Percentiles rank a stretch among this genome's conserved stretches.
These are phyloP conservation scores for Proctacanthus coquilletti DNA, from an alignment of 1,140 invertebrate genomes.

Conservation along the genomic window DNA sequence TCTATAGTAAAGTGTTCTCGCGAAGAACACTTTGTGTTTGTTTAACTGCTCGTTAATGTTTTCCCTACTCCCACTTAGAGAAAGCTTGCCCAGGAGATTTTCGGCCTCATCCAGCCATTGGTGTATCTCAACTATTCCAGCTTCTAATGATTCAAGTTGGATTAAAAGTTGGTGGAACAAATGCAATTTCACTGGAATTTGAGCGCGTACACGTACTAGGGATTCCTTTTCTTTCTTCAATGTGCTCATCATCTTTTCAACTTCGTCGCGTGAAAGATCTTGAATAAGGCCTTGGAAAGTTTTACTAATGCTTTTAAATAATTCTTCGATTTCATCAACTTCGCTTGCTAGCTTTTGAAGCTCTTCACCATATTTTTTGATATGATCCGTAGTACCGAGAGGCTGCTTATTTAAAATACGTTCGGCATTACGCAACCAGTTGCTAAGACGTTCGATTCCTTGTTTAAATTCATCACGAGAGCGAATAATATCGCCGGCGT, in stretches of 20 bases:
- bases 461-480: conserved; percentile 64
- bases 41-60: conserved; percentile 57
- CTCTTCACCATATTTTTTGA: conserved; percentile 63
- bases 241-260: conserved; percentile 76
- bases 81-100: conserved; percentile 40
- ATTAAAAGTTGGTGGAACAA: conserved; percentile 69
- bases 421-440: conserved; percentile 68
- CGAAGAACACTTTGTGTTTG: conserved; percentile 75
- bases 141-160: conserved; percentile 79
- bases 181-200: conserved; percentile 63
- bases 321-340: conserved; percentile 71
- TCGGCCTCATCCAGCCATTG: conserved; percentile 77
- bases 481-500: conserved; percentile 70
- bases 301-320: conserved; percentile 78
- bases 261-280: conserved; percentile 77
- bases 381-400: conserved; percentile 54
- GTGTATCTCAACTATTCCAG: conserved; percentile 69
- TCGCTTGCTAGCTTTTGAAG: conserved; percentile 64
- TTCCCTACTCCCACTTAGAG: conserved; percentile 53
- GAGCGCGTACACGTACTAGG: conserved; percentile 62
- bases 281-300: conserved; percentile 81
- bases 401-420: conserved; percentile 45
- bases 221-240: conserved; percentile 82
- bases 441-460: conserved; percentile 57
- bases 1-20: conserved; percentile 74